Evolutionary conservation across 2,888 invertebrate species (phyloP), one percentile per base, ranked within the genome.

Genomic region (Epinotia demarniana): DNA sequence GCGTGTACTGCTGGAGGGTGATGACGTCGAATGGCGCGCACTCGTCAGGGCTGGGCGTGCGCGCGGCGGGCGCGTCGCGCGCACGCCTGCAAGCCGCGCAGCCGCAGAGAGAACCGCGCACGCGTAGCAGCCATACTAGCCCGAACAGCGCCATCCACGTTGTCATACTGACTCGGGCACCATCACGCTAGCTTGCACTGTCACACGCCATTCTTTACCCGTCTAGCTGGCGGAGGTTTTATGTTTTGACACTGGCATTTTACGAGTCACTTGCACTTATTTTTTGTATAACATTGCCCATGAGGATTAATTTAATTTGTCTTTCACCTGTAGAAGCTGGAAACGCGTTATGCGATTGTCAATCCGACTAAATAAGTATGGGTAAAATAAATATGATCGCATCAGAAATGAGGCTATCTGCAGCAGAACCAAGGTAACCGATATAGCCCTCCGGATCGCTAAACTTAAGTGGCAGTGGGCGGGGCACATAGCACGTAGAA

Each of bases 71-170:
- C 76, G 87, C 87, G 81, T 87, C 85, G 72, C 93, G 87, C 77
- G 95, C 95, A 81, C 95, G 95, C 82, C 95, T 95, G 91, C 96
- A 96, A 86, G 96, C 96, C 75, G 96, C 95, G 92, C 96, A 96
- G 80, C 96, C 95, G 89, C 96, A 96, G 91, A 97, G 96, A 88
- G 97, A 97, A 83, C 96, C 96, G 90, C 97, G 96, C 91, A 97
- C 96, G 86, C 97, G 96, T 90, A 97, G 92, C 91, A 97, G 95
- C 97, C 97, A 97, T 93, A 97, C 97, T 96, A 97, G 96, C 92
- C 97, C 97, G 95, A 97, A 97, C 86, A 97, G 96, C 95, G 97
- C 97, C 97, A 97, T 97, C 95, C 95, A 96, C 94, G 92, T 92
- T 87, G 90, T 93, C 93, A 93, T 94, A 82, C 91, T 93, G 92